These are phyloP conservation scores for Climacteris rufus DNA, from an alignment of 2,113 vertebrate species.

Conservation along the genomic window DNA sequence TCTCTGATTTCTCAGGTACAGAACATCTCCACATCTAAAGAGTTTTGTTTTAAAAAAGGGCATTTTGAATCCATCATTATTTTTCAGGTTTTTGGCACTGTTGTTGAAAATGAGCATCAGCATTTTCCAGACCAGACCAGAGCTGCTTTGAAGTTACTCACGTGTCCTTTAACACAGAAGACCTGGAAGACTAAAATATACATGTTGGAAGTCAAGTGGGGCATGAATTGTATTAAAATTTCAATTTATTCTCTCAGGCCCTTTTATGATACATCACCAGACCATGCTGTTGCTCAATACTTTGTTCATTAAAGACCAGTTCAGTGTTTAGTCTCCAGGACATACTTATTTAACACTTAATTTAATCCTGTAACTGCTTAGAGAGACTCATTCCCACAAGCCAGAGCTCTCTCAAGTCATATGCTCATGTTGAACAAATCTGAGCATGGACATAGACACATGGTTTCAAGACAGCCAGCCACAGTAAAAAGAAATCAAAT, in stretches of 20 bases:
- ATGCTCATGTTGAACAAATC: neutral
- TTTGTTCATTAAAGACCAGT: neutral
- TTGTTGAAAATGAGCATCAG: neutral
- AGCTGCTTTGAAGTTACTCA: neutral
- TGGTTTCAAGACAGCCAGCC: neutral
- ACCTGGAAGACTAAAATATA: neutral
- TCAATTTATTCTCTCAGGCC: neutral
- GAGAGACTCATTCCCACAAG: neutral
- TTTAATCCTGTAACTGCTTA: neutral
- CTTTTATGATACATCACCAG: neutral
- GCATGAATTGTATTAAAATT: neutral
- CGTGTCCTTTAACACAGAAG: neutral
- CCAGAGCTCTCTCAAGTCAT: neutral
- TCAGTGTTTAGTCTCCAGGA: neutral
- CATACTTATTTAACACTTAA: neutral
- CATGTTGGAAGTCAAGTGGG: neutral
- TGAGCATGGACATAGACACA: neutral
- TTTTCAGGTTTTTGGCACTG: slow-evolving; percentile 27
- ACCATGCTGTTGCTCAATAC: neutral
- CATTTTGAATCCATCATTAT: slow-evolving; percentile 27
- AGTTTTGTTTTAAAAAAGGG: slow-evolving; percentile 31
- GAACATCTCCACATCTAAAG: neutral
- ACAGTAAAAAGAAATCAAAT: neutral
- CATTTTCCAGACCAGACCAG: neutral
- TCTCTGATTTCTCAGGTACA: slow-evolving; percentile 36